These are phyloP conservation scores for Synaphobranchus kaupii DNA, from an alignment of 2,797 vertebrate species.

Conservation along the genomic window DNA sequence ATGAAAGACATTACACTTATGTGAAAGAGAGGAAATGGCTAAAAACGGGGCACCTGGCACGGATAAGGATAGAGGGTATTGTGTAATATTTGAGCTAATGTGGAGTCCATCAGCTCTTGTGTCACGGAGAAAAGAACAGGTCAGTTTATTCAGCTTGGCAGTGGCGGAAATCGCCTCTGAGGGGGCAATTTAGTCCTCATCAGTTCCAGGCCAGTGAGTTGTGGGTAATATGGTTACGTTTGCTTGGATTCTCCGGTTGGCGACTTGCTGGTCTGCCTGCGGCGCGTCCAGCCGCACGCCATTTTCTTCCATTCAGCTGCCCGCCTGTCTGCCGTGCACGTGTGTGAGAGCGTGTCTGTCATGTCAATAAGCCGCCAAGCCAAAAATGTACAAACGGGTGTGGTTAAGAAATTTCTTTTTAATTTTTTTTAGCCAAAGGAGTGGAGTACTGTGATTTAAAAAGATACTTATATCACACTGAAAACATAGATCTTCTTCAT, in stretches of 20 bases:
- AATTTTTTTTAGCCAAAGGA: background rate
- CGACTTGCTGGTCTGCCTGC: background rate
- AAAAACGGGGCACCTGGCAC: too few relatives aligned
- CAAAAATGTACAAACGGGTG: background rate
- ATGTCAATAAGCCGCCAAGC: background rate
- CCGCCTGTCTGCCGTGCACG: background rate
- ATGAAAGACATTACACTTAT: background rate
- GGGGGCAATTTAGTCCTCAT: conserved; percentile 38
- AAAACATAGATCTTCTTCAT: background rate
- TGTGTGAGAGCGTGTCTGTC: background rate
- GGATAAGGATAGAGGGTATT: background rate
- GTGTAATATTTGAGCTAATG: background rate
- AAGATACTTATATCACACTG: background rate
- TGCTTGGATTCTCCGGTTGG: conserved; percentile 23
- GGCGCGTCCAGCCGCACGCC: background rate
- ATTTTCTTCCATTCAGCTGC: background rate
- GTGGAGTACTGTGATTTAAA: background rate
- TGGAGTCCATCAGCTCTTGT: background rate
- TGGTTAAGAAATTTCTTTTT: background rate
- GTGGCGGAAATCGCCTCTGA: conserved; percentile 13
- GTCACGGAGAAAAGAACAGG: background rate
- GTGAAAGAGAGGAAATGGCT: background rate
- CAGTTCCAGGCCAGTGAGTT: conserved; percentile 48
- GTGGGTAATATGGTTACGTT: conserved; percentile 35
- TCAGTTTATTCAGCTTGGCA: conserved; percentile 33